These are phyloP conservation scores for Phalloptychus januarius DNA, from an alignment of 2,797 vertebrate genomes.

Conservation along the genomic window DNA sequence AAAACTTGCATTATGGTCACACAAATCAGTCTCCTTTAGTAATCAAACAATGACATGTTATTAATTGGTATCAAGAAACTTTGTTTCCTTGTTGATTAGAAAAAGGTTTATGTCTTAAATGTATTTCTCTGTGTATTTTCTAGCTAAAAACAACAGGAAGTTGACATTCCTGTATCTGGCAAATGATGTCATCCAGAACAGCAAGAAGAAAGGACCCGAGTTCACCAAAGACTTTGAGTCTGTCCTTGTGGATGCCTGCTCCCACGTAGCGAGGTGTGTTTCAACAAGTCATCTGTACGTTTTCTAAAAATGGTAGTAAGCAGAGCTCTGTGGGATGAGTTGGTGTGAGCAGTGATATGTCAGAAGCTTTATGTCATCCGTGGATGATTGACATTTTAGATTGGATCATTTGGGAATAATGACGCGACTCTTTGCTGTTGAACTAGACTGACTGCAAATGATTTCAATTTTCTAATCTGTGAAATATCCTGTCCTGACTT, in stretches of 20 bases:
- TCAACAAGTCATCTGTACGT: not conserved
- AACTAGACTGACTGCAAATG: not conserved
- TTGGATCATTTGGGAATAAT: not conserved
- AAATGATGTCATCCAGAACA: constrained; percentile 99
- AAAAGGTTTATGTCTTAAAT: not conserved
- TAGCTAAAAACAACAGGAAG: constrained; percentile 95
- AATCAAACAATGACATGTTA: not conserved
- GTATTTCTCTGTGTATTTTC: constrained; percentile 9
- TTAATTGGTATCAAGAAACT: not conserved
- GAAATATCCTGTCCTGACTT: too few relatives aligned
- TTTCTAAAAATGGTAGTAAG: not conserved
- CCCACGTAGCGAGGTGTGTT: constrained; percentile 94
- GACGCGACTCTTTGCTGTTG: not conserved
- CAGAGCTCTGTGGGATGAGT: not conserved
- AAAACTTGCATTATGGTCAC: not conserved
- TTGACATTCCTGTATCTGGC: constrained; percentile 97
- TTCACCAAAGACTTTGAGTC: constrained; percentile 96
- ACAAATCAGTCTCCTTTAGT: not conserved
- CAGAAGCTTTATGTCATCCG: not conserved
- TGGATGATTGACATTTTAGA: not conserved
- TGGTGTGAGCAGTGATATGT: not conserved
- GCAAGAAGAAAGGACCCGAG: constrained; percentile 98
- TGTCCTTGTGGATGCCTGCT: constrained; percentile 96
- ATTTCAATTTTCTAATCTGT: not conserved
- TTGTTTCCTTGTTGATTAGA: not conserved